Base-by-base conservation (phyloP, 1,140 invertebrate species). In the Bradysia coprophila region DNA sequence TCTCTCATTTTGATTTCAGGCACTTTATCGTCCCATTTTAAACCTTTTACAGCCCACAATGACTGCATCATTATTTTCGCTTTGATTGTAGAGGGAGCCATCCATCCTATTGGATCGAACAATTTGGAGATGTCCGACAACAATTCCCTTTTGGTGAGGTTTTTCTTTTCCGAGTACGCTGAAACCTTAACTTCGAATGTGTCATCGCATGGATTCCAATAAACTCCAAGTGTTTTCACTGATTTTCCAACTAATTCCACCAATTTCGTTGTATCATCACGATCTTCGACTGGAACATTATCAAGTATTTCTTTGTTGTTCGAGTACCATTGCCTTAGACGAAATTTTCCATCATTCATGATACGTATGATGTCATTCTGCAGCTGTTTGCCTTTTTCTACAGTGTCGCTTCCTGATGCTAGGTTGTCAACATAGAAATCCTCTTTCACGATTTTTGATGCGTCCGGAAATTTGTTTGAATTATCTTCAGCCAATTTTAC, bases 401-500 rank as follows among this genome's bases (percentile, higher is more conserved):
- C 22, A 5, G 48, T 50, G 0, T 55, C 22, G 5, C 40, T 43
- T 8, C 52, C 54, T 5, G 45, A 36, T 1, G 56, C 18, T 1
- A 49, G 16, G 38, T 57, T 51, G 39, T 57, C 53, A 10, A 53
- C 45, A 40, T 56, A 56, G n/a, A 51, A 42, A 34, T 55, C 38
- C 1, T 48, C 31, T 1, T 21, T n/a, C 10, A 53, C 18, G 1
- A 45, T 28, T 3, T 22, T 13, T 11, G 43, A 41, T 8, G 31
- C 41, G n/a, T 21, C 15, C 0, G 45, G 45, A 32, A 42, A 43
- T 3, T 39, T 6, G 13, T 11, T 8, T 23, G 36, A n/a, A 37
- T 58, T 46, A 39, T 62, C 59, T 5, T 43, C 24, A 1, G 52
- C 59, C 13, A 64, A 38, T 46, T 61, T 52, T 32, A 51, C 51